Conservation (phyloP, 1,140 invertebrate species). For the Diuraphis noxia region DNA sequence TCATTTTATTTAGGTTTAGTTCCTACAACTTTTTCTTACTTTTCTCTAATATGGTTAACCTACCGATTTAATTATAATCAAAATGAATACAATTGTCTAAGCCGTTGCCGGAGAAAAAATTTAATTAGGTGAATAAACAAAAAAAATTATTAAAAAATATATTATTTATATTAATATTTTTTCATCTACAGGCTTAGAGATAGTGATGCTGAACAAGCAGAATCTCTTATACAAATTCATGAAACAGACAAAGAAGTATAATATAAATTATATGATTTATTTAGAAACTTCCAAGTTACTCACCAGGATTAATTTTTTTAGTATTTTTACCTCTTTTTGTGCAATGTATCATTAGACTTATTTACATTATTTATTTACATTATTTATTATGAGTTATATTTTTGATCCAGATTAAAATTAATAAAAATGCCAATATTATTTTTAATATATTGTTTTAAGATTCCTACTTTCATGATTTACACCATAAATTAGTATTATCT, state of each 20-base stretch:
- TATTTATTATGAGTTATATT: not conserved
- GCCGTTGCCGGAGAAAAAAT: conserved; percentile 39
- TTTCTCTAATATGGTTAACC: conserved; percentile 48
- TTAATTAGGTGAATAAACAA: conserved; percentile 25
- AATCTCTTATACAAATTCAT: conserved; percentile 51
- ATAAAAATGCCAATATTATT: not conserved
- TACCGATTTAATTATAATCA: conserved; percentile 40
- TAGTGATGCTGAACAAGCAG: conserved; percentile 44
- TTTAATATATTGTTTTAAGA: not conserved
- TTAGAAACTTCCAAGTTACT: conserved; percentile 14
- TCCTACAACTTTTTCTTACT: conserved; percentile 37
- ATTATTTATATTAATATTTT: conserved; percentile 21
- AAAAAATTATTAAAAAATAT: not conserved
- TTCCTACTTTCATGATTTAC: not conserved
- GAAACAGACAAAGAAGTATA: conserved; percentile 51
- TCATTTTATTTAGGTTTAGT: conserved; percentile 53
- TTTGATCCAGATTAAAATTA: conserved; percentile 22
- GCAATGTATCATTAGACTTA: conserved; percentile 24
- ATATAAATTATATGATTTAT: conserved; percentile 17
- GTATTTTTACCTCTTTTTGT: conserved; percentile 4
- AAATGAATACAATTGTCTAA: conserved; percentile 38
- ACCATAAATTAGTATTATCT: not conserved
- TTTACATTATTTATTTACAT: conserved; percentile 24
- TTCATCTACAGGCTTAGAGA: conserved; percentile 33
- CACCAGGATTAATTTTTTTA: not conserved